Evolutionary conservation across 2,113 vertebrate species (phyloP), one percentile per base, ranked within the genome.

Genomic region (Capreolus pygargus): DNA sequence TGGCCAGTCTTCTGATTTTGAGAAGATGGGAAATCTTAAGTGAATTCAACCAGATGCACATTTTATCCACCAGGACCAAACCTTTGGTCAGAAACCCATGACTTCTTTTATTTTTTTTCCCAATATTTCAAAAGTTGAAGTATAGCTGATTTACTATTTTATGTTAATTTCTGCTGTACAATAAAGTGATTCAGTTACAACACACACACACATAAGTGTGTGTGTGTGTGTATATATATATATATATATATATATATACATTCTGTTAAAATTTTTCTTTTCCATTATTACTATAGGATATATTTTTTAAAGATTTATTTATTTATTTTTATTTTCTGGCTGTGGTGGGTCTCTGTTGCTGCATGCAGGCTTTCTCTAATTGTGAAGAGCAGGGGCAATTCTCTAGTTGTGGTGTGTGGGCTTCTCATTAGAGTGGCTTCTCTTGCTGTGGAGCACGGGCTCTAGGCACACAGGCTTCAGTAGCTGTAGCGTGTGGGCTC

Each of bases 321-420:
- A 19, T 64, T 61, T 1, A 19, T 36, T 76, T 76, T 43, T 76
- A 76, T 27, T 76, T 43, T 76, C 39, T 1, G 70, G 70, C 70
- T 76, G 70, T 43, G 70, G 3, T 43, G 36, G 64, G 39, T 76
- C 70, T 76, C 25, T 76, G 70, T 27, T 76, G 39, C 70, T 43
- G 39, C 3, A 0, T 0, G 1, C 0, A 6, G 36, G 70, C 36
- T 43, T 76, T 43, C 70, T 76, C 12, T 7, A 14, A 36, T 4
- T 27, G 21, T 14, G 21, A 43, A 27, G 36, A 43, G 70, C 70
- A 43, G 36, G 12, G 36, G 12, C 12, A 3, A 39, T 7, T 76
- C 36, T 76, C 36, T 43, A 14, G 36, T 4, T 43, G 70, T 43
- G 36, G 23, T 7, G 1, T 7, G 23, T 43, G 36, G 70, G 21